Evolutionary conservation across 2,113 vertebrate genomes (phyloP), one percentile per base, ranked within the genome.

Genomic region (Entomyzon cyanotis): DNA sequence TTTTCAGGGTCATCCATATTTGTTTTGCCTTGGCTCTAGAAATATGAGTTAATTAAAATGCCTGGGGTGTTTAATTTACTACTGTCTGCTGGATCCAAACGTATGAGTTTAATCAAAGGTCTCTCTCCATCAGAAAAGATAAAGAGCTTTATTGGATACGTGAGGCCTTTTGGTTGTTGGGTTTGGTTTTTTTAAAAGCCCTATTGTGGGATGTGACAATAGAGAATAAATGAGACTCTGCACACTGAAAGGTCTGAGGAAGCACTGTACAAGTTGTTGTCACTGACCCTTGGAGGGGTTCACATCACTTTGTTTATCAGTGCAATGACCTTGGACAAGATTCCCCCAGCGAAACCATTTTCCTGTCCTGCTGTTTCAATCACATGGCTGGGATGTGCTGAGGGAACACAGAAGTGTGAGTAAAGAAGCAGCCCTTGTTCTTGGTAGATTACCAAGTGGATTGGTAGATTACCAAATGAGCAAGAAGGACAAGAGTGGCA

Each of bases 351-450:
- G 44, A 35, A 69, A 33, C 7, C 7, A 16, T 84, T 69, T 63
- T 52, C 19, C 44, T n/a, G 3, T 27, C 41, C 22, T 79, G 28
- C 12, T 55, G 11, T 37, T 71, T 70, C 64, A 52, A 3, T 67
- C 21, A 41, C 14, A 10, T 1, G 12, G 4, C 11, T 60, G 9
- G 30, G 42, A 56, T 0, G 1, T n/a, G 14, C 11, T n/a, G 22
- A 15, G 21, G 15, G 4, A 31, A 52, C 10, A 25, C 5, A 47
- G 11, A 68, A 52, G 7, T 21, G 9, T 65, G 27, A 20, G 7
- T 39, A 50, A 62, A 18, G 44, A 44, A 44, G 44, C 44, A 44
- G 10, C 11, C 8, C 23, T 58, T 60, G 15, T 35, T 70, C n/a
- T 53, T 31, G 30, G 12, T 22, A 31, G 5, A 11, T 87, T 73